Evolutionary conservation across 2,797 vertebrate genomes (phyloP), one percentile per base, ranked within the genome.

Genomic region (Bradypus variegatus): DNA sequence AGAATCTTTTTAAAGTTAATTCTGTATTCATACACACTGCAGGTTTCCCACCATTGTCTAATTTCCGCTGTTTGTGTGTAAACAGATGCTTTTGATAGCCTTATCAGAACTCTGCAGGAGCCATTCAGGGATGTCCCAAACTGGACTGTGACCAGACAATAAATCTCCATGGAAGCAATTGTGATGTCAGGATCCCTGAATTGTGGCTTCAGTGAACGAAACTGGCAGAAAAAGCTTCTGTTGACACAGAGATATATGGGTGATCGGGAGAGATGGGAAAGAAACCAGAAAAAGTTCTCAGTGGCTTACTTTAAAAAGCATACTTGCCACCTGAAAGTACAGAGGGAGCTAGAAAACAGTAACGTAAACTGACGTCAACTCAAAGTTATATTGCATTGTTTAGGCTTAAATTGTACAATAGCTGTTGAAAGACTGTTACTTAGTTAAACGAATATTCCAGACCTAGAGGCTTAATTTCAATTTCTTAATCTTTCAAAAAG

Each of bases 111-210:
- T 88, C 90, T 93, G 95, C 77, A 89, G 84, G 86, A 95, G 92
- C 95, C 95, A 96, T 95, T 96, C 91, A 96, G 62, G 90, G 94
- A 96, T 94, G 96, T 94, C 94, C 95, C 95, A 94, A 94, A 92
- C 95, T 91, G 93, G 90, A 96, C 95, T 94, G 92, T 96, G 96
- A 96, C 92, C 94, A 96, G 96, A 97, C 95, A 96, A 96, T 96
- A 96, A 96, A 95, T 97, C 95, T 96, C 96, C 96, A 95, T 96
- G 96, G 96, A 96, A 97, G 95, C 96, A 96, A 95, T 87, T 95
- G 94, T 95, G 96, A 96, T 95, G 94, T 96, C 96, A 96, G 93
- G 92, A 95, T 91, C 89, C 92, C 96, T 95, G 87, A 95, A 96
- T 92, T 96, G 95, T 95, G 95, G 95, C 95, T 95, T 96, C 93